Percentiles rank a stretch among this genome's conserved stretches.
These are phyloP conservation scores for Eremophila alpestris DNA, from an alignment of 2,797 vertebrate species.

Conservation along the genomic window DNA sequence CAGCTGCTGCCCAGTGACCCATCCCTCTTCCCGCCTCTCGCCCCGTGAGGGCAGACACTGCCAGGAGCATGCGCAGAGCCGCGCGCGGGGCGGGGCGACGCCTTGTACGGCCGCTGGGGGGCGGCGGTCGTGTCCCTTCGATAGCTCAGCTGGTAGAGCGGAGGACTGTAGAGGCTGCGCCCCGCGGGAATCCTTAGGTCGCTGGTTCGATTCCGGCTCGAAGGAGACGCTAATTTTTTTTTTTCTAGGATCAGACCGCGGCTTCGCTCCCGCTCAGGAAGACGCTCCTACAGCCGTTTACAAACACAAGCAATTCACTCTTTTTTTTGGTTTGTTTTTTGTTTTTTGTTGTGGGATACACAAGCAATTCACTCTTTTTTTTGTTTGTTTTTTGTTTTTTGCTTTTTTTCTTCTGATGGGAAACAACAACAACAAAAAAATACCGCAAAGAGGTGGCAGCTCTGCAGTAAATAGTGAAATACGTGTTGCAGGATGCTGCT, in stretches of 20 bases:
- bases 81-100: not conserved
- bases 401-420: too few species aligned
- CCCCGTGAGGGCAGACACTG: rapidly evolving
- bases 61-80: rapidly evolving
- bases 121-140: slow-evolving; percentile 73
- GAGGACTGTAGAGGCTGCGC: slow-evolving; percentile 88
- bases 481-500: rapidly evolving
- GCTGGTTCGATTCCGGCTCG: slow-evolving; percentile 96
- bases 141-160: slow-evolving; percentile 98
- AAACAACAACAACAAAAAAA: not conserved
- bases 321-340: too few species aligned
- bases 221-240: slow-evolving; percentile 68
- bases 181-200: slow-evolving; percentile 85
- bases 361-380: not conserved
- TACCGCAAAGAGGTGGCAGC: too few species aligned
- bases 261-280: too few species aligned
- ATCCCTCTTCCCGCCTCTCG: rapidly evolving
- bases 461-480: not conserved
- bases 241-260: rapidly evolving
- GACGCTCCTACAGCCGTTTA: rapidly evolving
- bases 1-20: rapidly evolving
- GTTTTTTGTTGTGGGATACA: too few species aligned
- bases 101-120: not conserved
- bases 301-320: not conserved
- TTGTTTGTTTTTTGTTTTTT: too few species aligned